These are phyloP conservation scores for Tenualosa ilisha DNA, from an alignment of 2,797 vertebrate species.

Conservation along the genomic window DNA sequence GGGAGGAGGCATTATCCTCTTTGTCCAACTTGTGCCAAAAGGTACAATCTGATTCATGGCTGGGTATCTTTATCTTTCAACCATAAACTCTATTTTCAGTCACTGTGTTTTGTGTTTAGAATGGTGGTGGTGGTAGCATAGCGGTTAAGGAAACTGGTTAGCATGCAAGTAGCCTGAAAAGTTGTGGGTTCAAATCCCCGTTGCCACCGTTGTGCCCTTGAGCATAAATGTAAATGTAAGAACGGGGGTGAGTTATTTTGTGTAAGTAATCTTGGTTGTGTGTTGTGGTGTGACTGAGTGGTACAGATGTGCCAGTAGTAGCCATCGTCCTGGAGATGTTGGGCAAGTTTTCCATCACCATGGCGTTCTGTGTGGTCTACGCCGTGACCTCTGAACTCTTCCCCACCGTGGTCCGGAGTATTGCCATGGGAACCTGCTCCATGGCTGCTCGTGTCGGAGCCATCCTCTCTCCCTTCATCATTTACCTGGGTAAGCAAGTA, in stretches of 20 bases:
- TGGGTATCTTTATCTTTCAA: too few relatives aligned
- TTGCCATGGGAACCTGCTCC: slow-evolving; percentile 87
- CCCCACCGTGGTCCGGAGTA: slow-evolving; percentile 87
- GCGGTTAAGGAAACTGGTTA: too few relatives aligned
- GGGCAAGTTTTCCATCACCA: slow-evolving; percentile 84
- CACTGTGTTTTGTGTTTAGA: too few relatives aligned
- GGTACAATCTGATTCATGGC: slow-evolving; percentile 57
- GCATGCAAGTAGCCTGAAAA: too few relatives aligned
- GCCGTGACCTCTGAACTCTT: slow-evolving; percentile 86
- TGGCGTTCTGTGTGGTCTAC: slow-evolving; percentile 85
- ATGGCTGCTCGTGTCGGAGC: slow-evolving; percentile 83
- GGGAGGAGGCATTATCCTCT: slow-evolving; percentile 84
- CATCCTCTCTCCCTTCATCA: slow-evolving; percentile 84
- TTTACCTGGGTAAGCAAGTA: slow-evolving; percentile 76
- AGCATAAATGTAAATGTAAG: too few relatives aligned
- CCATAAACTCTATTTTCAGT: too few relatives aligned
- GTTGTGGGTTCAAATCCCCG: too few relatives aligned
- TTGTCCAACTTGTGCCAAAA: slow-evolving; percentile 80
- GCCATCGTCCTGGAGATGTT: slow-evolving; percentile 77
- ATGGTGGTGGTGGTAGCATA: too few relatives aligned
- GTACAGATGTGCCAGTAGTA: slow-evolving; percentile 61
- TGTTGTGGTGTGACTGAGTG: neutral
- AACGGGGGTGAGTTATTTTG: too few relatives aligned
- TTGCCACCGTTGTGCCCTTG: too few relatives aligned
- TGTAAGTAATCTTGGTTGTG: too few relatives aligned